Evolutionary conservation across 2,888 invertebrate genomes (phyloP), one percentile per base, ranked within the genome.

Genomic region (Standfussiana lucernea): DNA sequence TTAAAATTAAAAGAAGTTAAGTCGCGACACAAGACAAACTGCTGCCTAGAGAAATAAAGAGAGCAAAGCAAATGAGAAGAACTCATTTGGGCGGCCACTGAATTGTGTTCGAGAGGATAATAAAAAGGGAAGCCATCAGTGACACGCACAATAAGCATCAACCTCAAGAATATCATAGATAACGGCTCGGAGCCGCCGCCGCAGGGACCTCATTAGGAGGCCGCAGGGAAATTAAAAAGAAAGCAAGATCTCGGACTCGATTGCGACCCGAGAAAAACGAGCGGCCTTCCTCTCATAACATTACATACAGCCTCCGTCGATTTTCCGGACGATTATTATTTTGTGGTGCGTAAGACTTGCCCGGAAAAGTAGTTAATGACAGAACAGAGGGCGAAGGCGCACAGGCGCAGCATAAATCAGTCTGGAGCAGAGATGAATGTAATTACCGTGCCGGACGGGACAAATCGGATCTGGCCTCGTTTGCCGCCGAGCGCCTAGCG

Each of bases 221-320:
- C 96, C 96, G 95, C 95, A 95, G 97, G 97, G 97, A 97, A 97
- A 97, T 97, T 97, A 96, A 96, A 96, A 96, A 96, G 96, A 96
- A 96, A 97, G 93, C 96, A 96, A 96, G 95, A 95, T 94, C 95
- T 96, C 94, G 96, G 96, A 96, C 96, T 95, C 96, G 94, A 96
- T 95, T 96, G 95, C 95, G 94, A 91, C 92, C 92, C 92, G 93
- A 94, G 95, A 95, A 93, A 95, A 95, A 95, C 95, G 94, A 92
- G 91, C 93, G 94, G 92, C 94, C 95, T 95, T 95, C 94, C 95
- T 95, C 96, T 96, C 96, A 96, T 96, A 96, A 96, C 96, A 95
- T 96, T 96, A 96, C 96, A 96, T 96, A 96, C 96, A 96, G 96
- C 95, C 95, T 94, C 91, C 90, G 94, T 90, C 95, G 94, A 95